Percentiles rank a stretch among this genome's conserved stretches.
phyloP scores from a whole-genome alignment of 1,140 invertebrate species.

The Lepidostoma basale region DNA sequence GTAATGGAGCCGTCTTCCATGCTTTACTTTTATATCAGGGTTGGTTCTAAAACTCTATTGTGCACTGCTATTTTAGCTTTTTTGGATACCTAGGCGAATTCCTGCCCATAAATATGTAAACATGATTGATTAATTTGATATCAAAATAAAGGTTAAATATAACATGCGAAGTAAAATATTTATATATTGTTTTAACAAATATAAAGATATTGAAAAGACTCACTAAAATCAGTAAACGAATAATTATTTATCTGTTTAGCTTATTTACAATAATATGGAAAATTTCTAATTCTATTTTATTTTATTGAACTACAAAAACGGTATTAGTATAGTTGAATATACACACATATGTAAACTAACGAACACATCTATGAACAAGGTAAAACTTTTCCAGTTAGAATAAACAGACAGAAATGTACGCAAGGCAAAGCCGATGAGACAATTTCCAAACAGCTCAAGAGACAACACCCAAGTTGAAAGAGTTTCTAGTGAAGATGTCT shows the following conservation, averaged over 20 bases:
- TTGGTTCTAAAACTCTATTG: no score
- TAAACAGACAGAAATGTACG: conserved; percentile 5
- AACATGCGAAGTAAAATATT: no score
- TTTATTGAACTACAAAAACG: background rate
- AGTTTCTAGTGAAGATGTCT: conserved; percentile 8
- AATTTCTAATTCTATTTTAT: background rate
- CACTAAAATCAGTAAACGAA: background rate
- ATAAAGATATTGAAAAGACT: no score
- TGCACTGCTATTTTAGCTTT: no score
- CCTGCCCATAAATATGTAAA: no score
- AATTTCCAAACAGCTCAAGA: conserved; percentile 4
- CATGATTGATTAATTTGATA: no score
- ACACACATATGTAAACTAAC: background rate
- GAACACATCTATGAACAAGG: background rate
- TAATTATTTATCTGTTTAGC: background rate
- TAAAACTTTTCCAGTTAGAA: conserved; percentile 5
- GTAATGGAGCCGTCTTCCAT: no score
- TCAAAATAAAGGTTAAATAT: no score
- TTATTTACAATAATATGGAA: background rate
- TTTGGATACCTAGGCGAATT: no score
- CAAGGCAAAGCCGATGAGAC: background rate
- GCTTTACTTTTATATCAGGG: no score
- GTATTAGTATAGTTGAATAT: background rate
- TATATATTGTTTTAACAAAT: no score
- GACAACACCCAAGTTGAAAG: background rate